Base-by-base conservation (phyloP, 2,113 vertebrate genomes). In the Cairina moschata region DNA sequence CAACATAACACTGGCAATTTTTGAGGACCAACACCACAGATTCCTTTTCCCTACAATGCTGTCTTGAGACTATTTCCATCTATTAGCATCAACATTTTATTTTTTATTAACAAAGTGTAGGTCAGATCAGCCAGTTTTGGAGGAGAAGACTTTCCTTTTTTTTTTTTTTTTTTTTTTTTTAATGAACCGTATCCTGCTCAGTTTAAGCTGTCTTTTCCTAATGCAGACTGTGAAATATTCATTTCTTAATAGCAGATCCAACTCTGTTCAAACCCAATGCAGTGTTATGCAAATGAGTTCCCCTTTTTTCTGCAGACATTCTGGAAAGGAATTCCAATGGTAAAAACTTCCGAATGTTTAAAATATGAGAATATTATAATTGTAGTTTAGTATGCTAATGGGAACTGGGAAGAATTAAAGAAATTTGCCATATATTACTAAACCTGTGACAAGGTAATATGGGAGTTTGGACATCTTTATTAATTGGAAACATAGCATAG, bases 321-420 rank as follows among this genome's bases (percentile, higher is more conserved):
- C 4, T 6, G 31, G 76, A 90, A 94, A 71, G 42, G 75, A 55
- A 95, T 93, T 92, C 67, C 83, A 56, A 21, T 1, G 56, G 34
- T 67, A 96, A 93, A 94, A 96, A 62, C 15, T 76, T 73, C 40
- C 89, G 74, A 71, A 73, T n/a, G 69, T 54, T 86, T 93, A 76
- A 97, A 97, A 95, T 91, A 96, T 3, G 95, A 93, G 58, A 77
- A 48, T 77, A 91, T 77, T 88, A 69, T 95, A 95, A 96, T 90
- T 97, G 55, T 69, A 65, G 38, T 78, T 97, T 90, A 96, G 91
- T 95, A 89, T 95, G 73, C 36, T 95, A 97, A 97, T 97, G 32
- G 91, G 28, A 90, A 91, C 42, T 44, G 74, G 34, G 73, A 93
- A 93, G 75, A 97, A 93, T 68, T 63, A 74, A 94, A 96, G 32